Base-by-base conservation (phyloP, 2,113 vertebrate genomes). In the Tilapia sparmanii region DNA sequence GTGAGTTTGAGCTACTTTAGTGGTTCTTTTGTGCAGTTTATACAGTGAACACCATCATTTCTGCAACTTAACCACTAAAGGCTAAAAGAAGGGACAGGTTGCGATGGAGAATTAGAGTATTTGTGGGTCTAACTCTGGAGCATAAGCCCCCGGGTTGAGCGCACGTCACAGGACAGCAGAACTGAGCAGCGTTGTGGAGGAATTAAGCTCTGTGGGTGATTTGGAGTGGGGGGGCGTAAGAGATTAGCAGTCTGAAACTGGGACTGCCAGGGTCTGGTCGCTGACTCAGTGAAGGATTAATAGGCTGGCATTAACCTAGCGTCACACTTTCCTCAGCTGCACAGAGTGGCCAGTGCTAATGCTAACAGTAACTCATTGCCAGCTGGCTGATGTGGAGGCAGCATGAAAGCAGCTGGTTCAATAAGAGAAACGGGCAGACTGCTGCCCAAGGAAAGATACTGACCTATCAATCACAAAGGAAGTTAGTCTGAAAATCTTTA, bases 241-340 rank as follows among this genome's bases (percentile, higher is more conserved):
- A 89, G 95, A 96, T 96, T 94, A 96, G 88, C 89, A 76, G 88
- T 88, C 88, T 91, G 84, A 81, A 93, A 90, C 92, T 86, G 93
- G 94, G 93, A 83, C 86, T 90, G 82, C 87, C 82, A 54, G 47
- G 71, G 82, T 84, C 91, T 52, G 87, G 86, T 86, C 24, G 89
- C 88, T 91, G 92, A 91, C 90, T 94, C 86, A 68, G 86, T 42
- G 73, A 78, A 54, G 92, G 94, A 96, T 96, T 95, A 95, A 79
- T n/a, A 52, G 33, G 82, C 88, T 93, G 94, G 90, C 90, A 85
- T 88, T 94, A 93, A 89, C 89, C 90, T 91, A 92, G 85, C 55
- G 8, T 63, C 16, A 87, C 91, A 89, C 63, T 81, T 83, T 86
- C 10, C 16, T 85, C 24, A 83, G 84, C 35, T 40, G 59, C 55